Evolutionary conservation across 53 echinoderm and acorn worm species (phyloP).

Genomic region (Actinopyga echinites): DNA sequence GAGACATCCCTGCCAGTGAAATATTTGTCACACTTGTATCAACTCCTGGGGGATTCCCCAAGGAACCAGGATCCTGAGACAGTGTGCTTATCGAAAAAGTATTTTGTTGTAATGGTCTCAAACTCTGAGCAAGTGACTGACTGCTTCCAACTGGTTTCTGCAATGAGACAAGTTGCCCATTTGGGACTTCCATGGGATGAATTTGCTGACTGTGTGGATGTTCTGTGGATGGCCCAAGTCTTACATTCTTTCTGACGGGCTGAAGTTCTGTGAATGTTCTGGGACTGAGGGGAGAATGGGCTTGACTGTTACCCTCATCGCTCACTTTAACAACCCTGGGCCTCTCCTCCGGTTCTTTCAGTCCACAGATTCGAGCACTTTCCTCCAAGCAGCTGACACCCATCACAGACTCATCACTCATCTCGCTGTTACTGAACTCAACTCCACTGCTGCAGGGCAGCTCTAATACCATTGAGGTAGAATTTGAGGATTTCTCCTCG

Average conservation of each 20-base stretch:
- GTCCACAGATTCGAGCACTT: constrained; percentile 22
- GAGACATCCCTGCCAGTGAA: not conserved
- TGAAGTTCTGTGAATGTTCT: constrained; percentile 7
- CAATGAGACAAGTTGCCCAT: not conserved
- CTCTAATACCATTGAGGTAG: too few relatives aligned
- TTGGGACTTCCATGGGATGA: not conserved
- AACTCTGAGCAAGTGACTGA: too few relatives aligned
- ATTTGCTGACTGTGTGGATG: not conserved
- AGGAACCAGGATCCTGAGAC: too few relatives aligned
- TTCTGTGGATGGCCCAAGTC: not conserved
- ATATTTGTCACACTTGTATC: not conserved
- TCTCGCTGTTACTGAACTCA: too few relatives aligned
- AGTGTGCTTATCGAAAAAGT: too few relatives aligned
- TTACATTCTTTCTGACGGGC: not conserved
- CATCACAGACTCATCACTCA: too few relatives aligned
- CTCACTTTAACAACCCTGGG: constrained; percentile 3
- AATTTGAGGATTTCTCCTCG: too few relatives aligned
- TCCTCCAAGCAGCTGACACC: constrained; percentile 1
- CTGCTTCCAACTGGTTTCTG: too few relatives aligned
- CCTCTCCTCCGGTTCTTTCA: constrained; percentile 3
- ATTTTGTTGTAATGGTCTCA: too few relatives aligned
- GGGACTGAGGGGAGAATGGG: constrained; percentile 1
- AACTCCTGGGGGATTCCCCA: too few relatives aligned
- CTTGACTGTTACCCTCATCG: not conserved
- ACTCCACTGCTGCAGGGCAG: too few relatives aligned